A percentile compares a stretch with the other conserved stretches of the same genome.
phyloP scores from a whole-genome alignment of 2,888 invertebrate genomes.

The Amblyjoppa fuscipennis region DNA sequence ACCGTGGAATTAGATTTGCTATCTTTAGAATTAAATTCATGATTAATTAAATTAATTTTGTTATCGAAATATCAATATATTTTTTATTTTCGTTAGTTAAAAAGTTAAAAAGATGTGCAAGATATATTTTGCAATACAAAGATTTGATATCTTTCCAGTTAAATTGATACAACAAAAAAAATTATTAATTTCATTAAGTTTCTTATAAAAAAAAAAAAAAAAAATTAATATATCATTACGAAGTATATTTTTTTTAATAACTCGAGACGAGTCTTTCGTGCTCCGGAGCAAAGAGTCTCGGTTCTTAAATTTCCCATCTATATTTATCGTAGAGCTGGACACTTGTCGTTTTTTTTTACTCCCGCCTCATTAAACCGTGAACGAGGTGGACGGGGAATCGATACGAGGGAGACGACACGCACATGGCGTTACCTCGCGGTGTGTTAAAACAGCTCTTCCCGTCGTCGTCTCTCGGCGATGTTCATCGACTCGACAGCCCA shows the following conservation, averaged over 20 bases:
- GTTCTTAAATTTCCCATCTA: too few species aligned
- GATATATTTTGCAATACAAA: too few species aligned
- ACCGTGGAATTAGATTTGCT: background rate
- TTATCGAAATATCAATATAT: too few species aligned
- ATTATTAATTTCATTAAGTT: too few species aligned
- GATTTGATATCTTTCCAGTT: background rate
- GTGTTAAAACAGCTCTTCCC: background rate
- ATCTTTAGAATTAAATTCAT: background rate
- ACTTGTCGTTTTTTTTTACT: background rate
- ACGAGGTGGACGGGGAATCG: background rate
- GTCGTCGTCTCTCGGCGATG: background rate
- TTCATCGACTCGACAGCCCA: slow-evolving; percentile 23
- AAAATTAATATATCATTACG: too few species aligned
- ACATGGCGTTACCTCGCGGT: slow-evolving; percentile 2
- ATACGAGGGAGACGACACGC: background rate
- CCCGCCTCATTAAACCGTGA: background rate
- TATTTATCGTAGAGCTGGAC: background rate
- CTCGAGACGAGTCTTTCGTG: too few species aligned
- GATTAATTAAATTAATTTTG: too few species aligned
- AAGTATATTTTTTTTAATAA: too few species aligned
- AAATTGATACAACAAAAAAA: background rate
- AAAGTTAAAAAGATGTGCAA: too few species aligned
- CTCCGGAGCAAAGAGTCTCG: too few species aligned
- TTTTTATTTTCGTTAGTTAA: too few species aligned
- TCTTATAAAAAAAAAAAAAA: too few species aligned